Percentiles rank a stretch among this genome's conserved stretches.
Conservation (phyloP, 1,140 invertebrate genomes). For the Cecropterus lyciades region DNA sequence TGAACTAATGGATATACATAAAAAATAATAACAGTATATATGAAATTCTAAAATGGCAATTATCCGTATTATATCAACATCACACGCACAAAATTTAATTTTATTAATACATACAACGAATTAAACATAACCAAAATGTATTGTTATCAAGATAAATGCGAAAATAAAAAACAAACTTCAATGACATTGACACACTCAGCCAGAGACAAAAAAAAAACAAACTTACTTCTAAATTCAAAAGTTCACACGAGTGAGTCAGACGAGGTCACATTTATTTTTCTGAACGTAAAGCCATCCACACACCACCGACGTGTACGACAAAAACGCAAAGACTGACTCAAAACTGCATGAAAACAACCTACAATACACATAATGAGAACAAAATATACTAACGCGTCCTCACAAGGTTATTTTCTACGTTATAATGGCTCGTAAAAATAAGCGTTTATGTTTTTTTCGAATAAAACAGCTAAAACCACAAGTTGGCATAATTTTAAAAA, state of each 20-base stretch:
- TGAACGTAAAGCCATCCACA: not conserved
- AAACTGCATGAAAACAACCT: slow-evolving; percentile 4
- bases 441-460: not conserved
- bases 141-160: not conserved
- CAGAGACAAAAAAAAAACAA: slow-evolving; percentile 1
- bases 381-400: slow-evolving; percentile 1
- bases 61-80: too few relatives aligned
- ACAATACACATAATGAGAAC: slow-evolving; percentile 1
- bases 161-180: not conserved
- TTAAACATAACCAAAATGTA: not conserved
- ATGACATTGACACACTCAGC: too few relatives aligned
- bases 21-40: too few relatives aligned
- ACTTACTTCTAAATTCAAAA: slow-evolving; percentile 31
- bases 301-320: slow-evolving; percentile 14
- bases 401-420: slow-evolving; percentile 3
- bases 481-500: not conserved
- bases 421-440: slow-evolving; percentile 9
- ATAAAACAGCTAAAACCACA: not conserved
- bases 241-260: not conserved
- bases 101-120: too few relatives aligned
- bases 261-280: slow-evolving; percentile 22
- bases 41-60: too few relatives aligned
- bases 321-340: slow-evolving; percentile 27
- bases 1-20: too few relatives aligned
- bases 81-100: too few relatives aligned